Evolutionary conservation across 1,140 invertebrate genomes (phyloP).

Genomic region (Bombyx mandarina): DNA sequence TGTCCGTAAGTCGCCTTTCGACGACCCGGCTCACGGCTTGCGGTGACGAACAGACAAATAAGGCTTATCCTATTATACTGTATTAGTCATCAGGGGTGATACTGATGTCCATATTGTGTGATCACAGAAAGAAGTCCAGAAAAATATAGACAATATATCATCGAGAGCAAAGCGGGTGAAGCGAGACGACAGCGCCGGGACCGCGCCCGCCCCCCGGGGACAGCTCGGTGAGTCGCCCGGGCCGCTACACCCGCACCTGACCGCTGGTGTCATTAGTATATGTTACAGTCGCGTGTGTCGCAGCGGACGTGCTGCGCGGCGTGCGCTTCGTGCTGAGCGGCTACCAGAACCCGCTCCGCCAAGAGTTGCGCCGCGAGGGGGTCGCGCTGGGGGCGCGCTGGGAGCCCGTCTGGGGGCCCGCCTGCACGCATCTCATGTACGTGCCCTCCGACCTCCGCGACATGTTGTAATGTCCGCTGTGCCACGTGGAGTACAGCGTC

Average conservation of each 20-base stretch:
- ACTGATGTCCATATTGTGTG: no score
- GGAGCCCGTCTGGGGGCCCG: slow-evolving; percentile 79
- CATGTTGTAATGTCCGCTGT: background rate
- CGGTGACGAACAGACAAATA: no score
- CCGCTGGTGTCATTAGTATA: no score
- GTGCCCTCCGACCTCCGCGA: slow-evolving; percentile 2
- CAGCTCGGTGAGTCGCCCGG: background rate
- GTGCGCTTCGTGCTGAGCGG: slow-evolving; percentile 88
- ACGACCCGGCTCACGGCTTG: background rate
- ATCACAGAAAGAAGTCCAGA: no score
- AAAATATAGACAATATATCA: background rate
- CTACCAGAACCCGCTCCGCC: slow-evolving; percentile 86
- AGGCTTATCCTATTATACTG: no score
- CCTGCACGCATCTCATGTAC: slow-evolving; percentile 88
- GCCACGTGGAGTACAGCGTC: no score
- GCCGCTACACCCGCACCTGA: background rate
- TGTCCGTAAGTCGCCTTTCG: slow-evolving; percentile 9
- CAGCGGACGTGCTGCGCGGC: slow-evolving; percentile 54
- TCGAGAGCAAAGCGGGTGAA: slow-evolving; percentile 3
- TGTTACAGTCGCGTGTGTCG: no score
- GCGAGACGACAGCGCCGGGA: background rate
- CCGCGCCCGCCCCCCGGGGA: background rate
- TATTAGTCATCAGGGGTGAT: no score
- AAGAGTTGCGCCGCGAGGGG: slow-evolving; percentile 77
- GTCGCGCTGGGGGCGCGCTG: slow-evolving; percentile 86